These are phyloP conservation scores for Eulithis testata DNA, from an alignment of 2,888 invertebrate species.

Conservation along the genomic window DNA sequence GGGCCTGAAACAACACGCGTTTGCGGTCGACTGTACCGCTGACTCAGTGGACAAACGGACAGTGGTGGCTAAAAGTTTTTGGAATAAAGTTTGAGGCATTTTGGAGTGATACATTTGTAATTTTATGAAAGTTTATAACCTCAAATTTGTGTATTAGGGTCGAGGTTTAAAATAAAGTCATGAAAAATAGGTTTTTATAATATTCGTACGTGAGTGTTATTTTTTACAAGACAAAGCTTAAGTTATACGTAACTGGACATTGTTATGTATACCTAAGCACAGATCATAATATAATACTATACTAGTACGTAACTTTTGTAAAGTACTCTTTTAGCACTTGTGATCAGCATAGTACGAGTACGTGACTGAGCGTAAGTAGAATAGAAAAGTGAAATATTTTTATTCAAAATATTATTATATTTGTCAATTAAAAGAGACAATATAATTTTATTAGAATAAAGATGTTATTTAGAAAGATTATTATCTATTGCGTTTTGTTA, in stretches of 20 bases:
- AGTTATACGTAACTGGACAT: not conserved
- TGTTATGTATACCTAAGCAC: no score
- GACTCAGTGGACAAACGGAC: constrained; percentile 68
- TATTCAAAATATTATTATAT: constrained; percentile 77
- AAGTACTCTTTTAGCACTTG: constrained; percentile 42
- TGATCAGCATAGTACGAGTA: constrained; percentile 57
- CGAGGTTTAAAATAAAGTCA: no score
- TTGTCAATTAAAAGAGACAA: constrained; percentile 73
- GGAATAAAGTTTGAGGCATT: no score
- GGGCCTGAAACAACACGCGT: constrained; percentile 83
- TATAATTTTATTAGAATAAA: constrained; percentile 78
- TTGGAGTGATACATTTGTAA: no score
- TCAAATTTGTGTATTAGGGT: no score
- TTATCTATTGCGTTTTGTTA: constrained; percentile 55
- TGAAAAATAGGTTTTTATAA: no score
- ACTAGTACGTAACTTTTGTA: not conserved
- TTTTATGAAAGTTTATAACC: no score
- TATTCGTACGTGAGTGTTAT: no score
- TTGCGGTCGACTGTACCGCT: constrained; percentile 79
- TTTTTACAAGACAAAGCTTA: not conserved
- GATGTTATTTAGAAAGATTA: constrained; percentile 76
- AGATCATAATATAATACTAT: no score
- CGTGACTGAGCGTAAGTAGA: constrained; percentile 75
- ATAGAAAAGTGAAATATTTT: constrained; percentile 66
- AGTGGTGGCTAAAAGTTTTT: constrained; percentile 42